A percentile compares a stretch with the other conserved stretches of the same genome.
Evolutionary conservation across 2,797 vertebrate genomes (phyloP).

Genomic region (Muscicapa striata): DNA sequence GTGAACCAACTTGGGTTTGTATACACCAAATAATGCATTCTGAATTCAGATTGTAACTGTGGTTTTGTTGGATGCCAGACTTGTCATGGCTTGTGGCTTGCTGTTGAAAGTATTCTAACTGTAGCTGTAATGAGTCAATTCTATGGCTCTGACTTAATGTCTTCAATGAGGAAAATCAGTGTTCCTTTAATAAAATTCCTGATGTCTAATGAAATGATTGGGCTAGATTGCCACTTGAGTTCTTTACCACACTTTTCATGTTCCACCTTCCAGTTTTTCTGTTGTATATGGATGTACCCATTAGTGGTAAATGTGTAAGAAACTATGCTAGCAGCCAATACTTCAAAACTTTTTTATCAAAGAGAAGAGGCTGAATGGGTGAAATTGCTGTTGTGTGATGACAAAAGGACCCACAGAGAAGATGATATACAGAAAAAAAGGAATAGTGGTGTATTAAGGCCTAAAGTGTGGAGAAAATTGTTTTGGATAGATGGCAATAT

Average conservation of each 20-base stretch:
- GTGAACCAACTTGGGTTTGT: not conserved
- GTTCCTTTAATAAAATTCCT: not conserved
- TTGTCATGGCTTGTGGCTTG: not conserved
- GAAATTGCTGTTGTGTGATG: not conserved
- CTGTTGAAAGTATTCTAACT: not conserved
- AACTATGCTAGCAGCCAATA: not conserved
- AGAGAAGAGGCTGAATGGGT: not conserved
- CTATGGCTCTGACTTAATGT: not conserved
- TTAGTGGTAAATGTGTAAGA: not conserved
- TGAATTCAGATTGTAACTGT: not conserved
- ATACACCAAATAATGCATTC: not conserved
- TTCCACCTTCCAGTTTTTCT: not conserved
- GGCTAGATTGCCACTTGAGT: not conserved
- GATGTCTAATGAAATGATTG: not conserved
- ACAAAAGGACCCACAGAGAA: not conserved
- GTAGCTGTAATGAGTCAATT: not conserved
- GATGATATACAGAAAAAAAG: not conserved
- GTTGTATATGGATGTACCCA: not conserved
- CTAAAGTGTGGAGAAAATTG: not conserved
- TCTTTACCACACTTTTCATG: not conserved
- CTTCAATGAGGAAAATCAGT: not conserved
- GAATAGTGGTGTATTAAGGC: not conserved
- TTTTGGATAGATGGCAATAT: not conserved
- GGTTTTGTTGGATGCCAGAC: not conserved
- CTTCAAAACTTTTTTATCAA: fast-evolving